Conservation (phyloP, 1,140 invertebrate genomes). For the Brachionus koreanus region DNA sequence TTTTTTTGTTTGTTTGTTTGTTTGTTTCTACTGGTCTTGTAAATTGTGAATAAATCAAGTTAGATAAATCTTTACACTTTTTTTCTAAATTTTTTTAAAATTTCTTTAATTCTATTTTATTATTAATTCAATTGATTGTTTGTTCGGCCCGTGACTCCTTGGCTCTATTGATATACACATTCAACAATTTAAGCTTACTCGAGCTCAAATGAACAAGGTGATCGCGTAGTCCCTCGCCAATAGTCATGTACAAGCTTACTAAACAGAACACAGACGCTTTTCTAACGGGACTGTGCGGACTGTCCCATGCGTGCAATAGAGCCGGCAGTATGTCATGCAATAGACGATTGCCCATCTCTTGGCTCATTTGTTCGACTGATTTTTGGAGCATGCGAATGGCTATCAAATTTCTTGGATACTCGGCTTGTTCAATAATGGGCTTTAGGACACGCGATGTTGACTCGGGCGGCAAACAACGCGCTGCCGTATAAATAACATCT, state of each 20-base stretch:
- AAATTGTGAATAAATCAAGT: no score
- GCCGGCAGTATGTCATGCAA: conserved; percentile 78
- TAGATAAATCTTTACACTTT: not conserved
- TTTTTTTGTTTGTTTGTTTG: no score
- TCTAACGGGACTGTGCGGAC: conserved; percentile 77
- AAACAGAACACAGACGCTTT: conserved; percentile 92
- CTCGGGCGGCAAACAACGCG: conserved; percentile 68
- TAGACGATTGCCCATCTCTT: conserved; percentile 59
- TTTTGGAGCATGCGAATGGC: conserved; percentile 88
- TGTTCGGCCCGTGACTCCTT: conserved; percentile 46
- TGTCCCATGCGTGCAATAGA: conserved; percentile 80
- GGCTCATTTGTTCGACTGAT: conserved; percentile 56
- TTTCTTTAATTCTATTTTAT: not conserved
- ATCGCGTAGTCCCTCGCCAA: conserved; percentile 78
- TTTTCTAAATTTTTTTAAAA: not conserved
- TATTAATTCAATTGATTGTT: not conserved
- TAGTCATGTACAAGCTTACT: conserved; percentile 78
- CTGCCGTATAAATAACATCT: conserved; percentile 69
- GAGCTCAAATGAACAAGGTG: conserved; percentile 73
- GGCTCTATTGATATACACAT: conserved; percentile 69
- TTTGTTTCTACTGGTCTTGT: no score
- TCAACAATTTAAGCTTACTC: conserved; percentile 74
- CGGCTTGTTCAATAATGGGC: conserved; percentile 77
- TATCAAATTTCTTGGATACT: conserved; percentile 78
- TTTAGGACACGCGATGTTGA: conserved; percentile 67